phyloP scores from a whole-genome alignment of 2,113 vertebrate genomes.

The Boulengerochromis microlepis region DNA sequence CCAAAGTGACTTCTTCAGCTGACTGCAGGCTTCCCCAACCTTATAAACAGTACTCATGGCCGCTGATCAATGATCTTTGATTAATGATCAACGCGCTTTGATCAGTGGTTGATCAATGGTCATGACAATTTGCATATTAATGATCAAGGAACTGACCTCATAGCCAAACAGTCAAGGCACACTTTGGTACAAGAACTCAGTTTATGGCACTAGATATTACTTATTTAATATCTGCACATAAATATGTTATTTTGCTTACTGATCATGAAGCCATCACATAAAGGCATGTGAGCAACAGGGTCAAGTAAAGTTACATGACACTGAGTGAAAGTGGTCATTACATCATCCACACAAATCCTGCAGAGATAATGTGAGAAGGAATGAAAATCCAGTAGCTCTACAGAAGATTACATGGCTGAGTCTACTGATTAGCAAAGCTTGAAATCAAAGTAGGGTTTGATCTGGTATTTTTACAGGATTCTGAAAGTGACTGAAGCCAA shows the following conservation, averaged over 20 bases:
- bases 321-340: background rate
- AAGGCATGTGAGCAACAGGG: background rate
- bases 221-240: background rate
- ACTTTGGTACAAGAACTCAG: background rate
- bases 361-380: background rate
- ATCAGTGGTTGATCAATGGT: background rate
- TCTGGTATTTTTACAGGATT: background rate
- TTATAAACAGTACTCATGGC: background rate
- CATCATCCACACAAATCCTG: background rate
- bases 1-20: background rate
- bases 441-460: slow-evolving; percentile 1
- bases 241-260: background rate
- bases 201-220: background rate
- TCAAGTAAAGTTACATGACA: background rate
- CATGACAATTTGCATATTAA: background rate
- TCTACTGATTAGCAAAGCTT: slow-evolving; percentile 12
- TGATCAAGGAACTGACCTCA: background rate
- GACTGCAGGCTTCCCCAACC: background rate
- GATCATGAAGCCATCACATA: background rate
- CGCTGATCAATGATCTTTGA: background rate
- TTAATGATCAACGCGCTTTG: background rate
- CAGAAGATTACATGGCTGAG: background rate
- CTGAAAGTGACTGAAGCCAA: background rate
- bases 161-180: background rate
- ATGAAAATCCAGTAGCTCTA: background rate